Percentiles rank a stretch among this genome's conserved stretches.
Conservation (phyloP, 2,113 vertebrate genomes). For the Miniopterus natalensis region DNA sequence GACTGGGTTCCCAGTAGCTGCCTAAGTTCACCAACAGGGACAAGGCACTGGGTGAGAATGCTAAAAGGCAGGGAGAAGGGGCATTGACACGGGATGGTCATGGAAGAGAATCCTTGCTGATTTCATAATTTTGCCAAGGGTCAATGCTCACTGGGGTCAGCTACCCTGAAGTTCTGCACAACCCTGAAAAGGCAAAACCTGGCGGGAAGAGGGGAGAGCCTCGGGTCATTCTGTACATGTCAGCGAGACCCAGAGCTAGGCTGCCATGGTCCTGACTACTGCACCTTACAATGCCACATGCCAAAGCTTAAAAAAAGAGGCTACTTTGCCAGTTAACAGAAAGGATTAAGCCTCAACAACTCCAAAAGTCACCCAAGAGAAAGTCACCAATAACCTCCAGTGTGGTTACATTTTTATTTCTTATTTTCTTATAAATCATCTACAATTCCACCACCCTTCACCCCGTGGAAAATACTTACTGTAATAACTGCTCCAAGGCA, state of each 20-base stretch:
- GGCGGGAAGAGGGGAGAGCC: neutral
- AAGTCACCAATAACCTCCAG: constrained; percentile 9
- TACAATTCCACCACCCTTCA: neutral
- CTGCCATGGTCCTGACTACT: neutral
- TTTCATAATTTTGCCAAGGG: neutral
- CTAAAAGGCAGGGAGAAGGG: neutral
- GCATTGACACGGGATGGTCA: neutral
- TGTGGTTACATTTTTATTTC: neutral
- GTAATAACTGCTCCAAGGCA: constrained; percentile 91
- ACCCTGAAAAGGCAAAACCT: neutral
- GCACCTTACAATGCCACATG: constrained; percentile 8
- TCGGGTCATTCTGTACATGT: neutral
- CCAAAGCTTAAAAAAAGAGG: constrained; percentile 16
- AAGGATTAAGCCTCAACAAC: neutral
- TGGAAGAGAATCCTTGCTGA: neutral
- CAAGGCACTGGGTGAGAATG: neutral
- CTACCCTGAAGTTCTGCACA: neutral
- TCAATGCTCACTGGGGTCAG: neutral
- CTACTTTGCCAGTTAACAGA: neutral
- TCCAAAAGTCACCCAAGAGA: neutral
- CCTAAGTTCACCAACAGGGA: neutral
- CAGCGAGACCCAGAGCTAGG: neutral
- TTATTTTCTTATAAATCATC: constrained; percentile 53
- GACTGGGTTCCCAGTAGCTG: neutral
- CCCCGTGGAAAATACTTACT: constrained; percentile 87